Conservation (phyloP, 64 coral and sea anemone genomes). For the Dendrophyllia cribrosa region DNA sequence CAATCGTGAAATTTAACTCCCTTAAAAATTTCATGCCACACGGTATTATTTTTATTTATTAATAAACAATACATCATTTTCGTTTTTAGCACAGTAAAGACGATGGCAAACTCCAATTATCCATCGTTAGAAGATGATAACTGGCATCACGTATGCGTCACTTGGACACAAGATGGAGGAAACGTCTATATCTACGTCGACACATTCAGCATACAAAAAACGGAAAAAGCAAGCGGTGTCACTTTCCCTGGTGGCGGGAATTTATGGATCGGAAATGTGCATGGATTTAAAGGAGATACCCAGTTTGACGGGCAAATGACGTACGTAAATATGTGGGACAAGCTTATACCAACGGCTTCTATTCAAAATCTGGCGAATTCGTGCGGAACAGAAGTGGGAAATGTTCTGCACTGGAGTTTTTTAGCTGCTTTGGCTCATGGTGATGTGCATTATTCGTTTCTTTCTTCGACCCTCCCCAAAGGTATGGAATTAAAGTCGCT, state of each 20-base stretch:
- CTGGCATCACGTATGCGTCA: conserved; percentile 43
- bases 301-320: conserved; percentile 8
- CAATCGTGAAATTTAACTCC: no score
- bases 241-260: not conserved
- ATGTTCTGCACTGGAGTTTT: conserved; percentile 48
- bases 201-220: no score
- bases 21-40: no score
- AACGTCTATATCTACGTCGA: not conserved
- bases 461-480: conserved; percentile 8
- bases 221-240: not conserved
- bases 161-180: not conserved
- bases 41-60: no score
- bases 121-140: not conserved
- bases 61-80: no score
- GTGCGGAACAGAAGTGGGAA: conserved; percentile 8
- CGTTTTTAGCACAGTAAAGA: no score
- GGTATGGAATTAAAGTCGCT: not conserved
- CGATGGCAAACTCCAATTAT: not conserved
- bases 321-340: conserved; percentile 51
- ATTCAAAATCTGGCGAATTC: not conserved
- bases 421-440: conserved; percentile 1
- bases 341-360: not conserved
- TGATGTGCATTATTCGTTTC: not conserved
- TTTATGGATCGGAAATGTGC: not conserved
- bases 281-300: no score